Base-by-base conservation (phyloP, 1,140 invertebrate genomes). In the Hyles euphorbiae region DNA sequence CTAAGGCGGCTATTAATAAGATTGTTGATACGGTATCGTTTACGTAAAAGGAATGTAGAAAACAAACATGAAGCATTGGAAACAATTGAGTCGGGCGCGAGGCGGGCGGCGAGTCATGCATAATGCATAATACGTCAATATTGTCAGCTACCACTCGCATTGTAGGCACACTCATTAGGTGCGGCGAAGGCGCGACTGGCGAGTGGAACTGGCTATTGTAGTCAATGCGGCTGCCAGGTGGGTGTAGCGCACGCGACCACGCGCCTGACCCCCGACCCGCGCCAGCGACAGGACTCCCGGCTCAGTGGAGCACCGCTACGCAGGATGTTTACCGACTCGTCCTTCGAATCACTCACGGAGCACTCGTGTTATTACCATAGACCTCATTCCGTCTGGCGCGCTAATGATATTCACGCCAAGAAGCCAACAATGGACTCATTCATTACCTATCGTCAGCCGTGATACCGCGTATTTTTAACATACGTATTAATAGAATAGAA, bases 211-310 rank as follows among this genome's bases (percentile, higher is more conserved):
- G 61, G 63, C 81, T 67, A 88, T 88, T 88, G 82, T 87, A 87
- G 81, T 88, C 85, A 88, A 88, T 85, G 71, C 55, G 62, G 58
- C 68, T 65, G 70, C 74, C 72, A 76, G 73, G 81, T 83, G 83
- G 85, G 85, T 77, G 85, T 88, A 22, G 78, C 83, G 85, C 85
- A 70, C 66, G 66, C 81, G 80, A 86, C 81, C 82, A 81, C 81
- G 74, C 79, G 60, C 78, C 69, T 72, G 63, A 68, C 70, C 34
- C 12, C 49, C 34, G 47, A 57, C 61, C 48, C 50, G 33, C 53
- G 11, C n/a, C 34, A 49, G 12, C 50, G 34, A 33, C 52, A 44
- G 32, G 9, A n/a, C 49, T 52, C 11, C 12, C 53, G 22, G 11
- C 34, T 54, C 10, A 8, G 11, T 22, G 12, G n/a, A 48, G 48